Base-by-base conservation (phyloP, 2,797 vertebrate species). In the Presbytis comata region DNA sequence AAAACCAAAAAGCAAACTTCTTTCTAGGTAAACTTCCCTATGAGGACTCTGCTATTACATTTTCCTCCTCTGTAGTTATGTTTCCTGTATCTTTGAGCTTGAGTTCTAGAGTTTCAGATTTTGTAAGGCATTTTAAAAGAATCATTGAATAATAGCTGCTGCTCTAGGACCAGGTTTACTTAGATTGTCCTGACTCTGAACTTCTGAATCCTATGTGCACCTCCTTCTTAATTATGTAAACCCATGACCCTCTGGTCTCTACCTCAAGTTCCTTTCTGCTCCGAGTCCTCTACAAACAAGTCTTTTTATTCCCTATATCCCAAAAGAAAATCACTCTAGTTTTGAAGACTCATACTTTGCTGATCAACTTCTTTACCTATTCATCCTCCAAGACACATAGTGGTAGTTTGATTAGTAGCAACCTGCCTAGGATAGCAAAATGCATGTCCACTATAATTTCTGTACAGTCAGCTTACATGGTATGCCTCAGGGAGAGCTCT, bases 101-200 rank as follows among this genome's bases (percentile, higher is more conserved):
- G 57, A 70, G 48, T 64, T 95, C 28, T 53, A 75, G 82, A 93
- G 57, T 59, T 85, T 92, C 14, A 44, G 83, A 50, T 70, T 81
- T 84, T 89, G 46, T 39, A 72, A 88, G 84, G 21, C 93, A 90
- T 90, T 88, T 88, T 78, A 78, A 95, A 67, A 55, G 57, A 78
- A 36, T 93, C 93, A 90, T 36, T 50, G 67, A 64, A 76, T 80
- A 95, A 90, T 41, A 97, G 67, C 70, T 76, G 81, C 24, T 55
- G 53, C 48, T 59, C 21, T 10, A 67, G 55, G 76, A 78, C 41
- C 90, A 93, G 84, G 67, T 80, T 86, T 95, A 89, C 92, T 93
- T 93, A 89, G 92, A 33, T 61, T 78, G 64, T 93, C 70, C 76
- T 50, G 72, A 97, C 46, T 92, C 87, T 53, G 44, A 93, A 86